Base-by-base conservation (phyloP, 1,140 invertebrate genomes). In the Tetragonula clypearis region DNA sequence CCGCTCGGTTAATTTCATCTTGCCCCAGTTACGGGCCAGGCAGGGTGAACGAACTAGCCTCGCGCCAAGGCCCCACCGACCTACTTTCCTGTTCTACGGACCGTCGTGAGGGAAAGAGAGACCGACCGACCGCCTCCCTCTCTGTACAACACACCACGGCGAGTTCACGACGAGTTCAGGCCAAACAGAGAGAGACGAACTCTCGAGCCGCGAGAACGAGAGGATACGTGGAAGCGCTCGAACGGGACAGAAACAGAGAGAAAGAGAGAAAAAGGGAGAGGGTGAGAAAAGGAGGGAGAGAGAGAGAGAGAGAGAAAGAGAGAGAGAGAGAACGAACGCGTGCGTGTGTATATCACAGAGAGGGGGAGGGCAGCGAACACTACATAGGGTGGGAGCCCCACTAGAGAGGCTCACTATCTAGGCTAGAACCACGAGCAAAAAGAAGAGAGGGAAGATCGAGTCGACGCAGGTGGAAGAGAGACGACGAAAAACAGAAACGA, bases 11-110 rank as follows among this genome's bases (percentile, higher is more conserved):
- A 95, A 95, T 95, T 95, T 95, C 94, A 95, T 95, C 94, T 95
- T 95, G 94, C 94, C 94, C 94, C 93, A 95, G 94, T 95, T 95
- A 94, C 94, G 93, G 94, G 93, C 90, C 93, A 93, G 92, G 93
- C 92, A 93, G 94, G 94, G 94, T 95, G 94, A 95, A 95, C 93
- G 94, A 95, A 95, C 94, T 94, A 95, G 94, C 94, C 94, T 94
- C 94, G 93, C 94, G 94, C 93, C 94, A 95, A 95, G 94, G 94
- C 94, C 93, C 94, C 92, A 91, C 92, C 94, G 94, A 95, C 94
- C 94, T 92, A 95, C 93, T 95, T 95, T 95, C 92, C 87, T 93
- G 89, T 86, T 90, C 79, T 85, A 79, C 85, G 88, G 78, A 77
- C 35, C 80, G 62, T 69, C 30, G 84, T 72, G 86, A 87, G 80